Percentiles rank a stretch among this genome's conserved stretches.
phyloP scores from a whole-genome alignment of 2,888 invertebrate genomes.

The Tethea ocularis region DNA sequence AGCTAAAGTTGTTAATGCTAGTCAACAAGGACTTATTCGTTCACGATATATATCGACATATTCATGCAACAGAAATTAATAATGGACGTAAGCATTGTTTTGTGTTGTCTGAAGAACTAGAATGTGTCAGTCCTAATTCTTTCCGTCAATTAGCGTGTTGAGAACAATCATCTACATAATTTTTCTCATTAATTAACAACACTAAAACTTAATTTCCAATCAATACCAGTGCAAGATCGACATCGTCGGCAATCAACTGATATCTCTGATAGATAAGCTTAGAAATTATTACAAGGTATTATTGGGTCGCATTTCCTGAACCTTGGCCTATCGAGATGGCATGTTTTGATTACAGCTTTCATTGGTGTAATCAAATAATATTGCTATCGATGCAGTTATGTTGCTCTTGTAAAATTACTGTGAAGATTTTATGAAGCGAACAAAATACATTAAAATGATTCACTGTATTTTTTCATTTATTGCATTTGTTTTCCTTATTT shows the following conservation, averaged over 20 bases:
- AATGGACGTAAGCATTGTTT: no score
- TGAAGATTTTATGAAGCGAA: background rate
- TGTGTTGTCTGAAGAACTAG: no score
- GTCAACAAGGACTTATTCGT: no score
- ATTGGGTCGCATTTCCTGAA: background rate
- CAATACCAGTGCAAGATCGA: background rate
- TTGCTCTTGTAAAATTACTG: background rate
- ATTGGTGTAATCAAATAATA: background rate
- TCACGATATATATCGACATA: no score
- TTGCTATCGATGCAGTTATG: background rate
- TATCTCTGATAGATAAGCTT: background rate
- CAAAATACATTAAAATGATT: no score
- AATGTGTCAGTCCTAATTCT: no score
- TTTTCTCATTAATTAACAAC: no score
- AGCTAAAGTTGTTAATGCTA: no score
- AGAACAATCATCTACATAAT: no score
- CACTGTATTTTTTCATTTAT: background rate
- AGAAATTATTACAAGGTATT: background rate
- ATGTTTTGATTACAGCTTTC: constrained; percentile 1
- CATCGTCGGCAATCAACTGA: background rate
- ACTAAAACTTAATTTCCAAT: background rate
- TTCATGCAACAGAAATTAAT: no score
- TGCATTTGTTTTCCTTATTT: background rate
- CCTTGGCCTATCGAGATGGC: background rate
- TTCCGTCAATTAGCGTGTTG: no score